These are phyloP conservation scores for Pampus argenteus DNA, from an alignment of 2,797 vertebrate species.

Conservation along the genomic window DNA sequence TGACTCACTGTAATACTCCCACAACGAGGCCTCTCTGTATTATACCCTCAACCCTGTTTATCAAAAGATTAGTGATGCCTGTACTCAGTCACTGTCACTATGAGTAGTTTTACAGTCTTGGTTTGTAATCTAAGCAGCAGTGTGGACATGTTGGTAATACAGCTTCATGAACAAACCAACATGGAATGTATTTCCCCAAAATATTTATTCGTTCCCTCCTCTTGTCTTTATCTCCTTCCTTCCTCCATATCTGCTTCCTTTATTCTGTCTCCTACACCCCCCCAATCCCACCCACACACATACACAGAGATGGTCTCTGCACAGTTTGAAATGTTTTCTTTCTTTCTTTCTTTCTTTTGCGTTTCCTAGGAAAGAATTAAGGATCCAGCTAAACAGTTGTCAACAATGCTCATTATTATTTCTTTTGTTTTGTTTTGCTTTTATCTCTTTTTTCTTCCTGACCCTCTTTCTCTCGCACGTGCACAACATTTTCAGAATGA, in stretches of 20 bases:
- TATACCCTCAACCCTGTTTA: constrained; percentile 16
- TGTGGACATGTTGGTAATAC: constrained; percentile 14
- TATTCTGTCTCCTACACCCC: constrained; percentile 31
- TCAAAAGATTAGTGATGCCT: neutral
- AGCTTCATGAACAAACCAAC: constrained; percentile 46
- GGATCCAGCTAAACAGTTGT: neutral
- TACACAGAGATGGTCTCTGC: constrained; percentile 13
- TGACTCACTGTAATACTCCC: neutral
- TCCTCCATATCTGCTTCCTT: constrained; percentile 78
- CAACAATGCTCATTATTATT: neutral
- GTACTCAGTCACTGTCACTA: neutral
- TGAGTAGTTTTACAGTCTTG: constrained; percentile 2
- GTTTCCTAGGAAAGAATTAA: neutral
- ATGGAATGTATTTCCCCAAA: constrained; percentile 68
- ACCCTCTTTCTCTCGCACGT: too few species aligned
- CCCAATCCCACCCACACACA: constrained; percentile 3
- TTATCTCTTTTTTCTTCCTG: neutral
- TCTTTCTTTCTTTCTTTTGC: neutral
- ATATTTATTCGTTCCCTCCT: constrained; percentile 67
- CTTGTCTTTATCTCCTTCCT: constrained; percentile 73
- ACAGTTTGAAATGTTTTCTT: constrained; percentile 1
- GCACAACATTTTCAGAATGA: too few species aligned
- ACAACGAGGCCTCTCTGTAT: constrained; percentile 19
- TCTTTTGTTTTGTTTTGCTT: neutral
- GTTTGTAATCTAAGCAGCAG: neutral